A percentile compares a stretch with the other conserved stretches of the same genome.
Conservation (phyloP, 2,888 invertebrate species). For the Malachius bipustulatus region DNA sequence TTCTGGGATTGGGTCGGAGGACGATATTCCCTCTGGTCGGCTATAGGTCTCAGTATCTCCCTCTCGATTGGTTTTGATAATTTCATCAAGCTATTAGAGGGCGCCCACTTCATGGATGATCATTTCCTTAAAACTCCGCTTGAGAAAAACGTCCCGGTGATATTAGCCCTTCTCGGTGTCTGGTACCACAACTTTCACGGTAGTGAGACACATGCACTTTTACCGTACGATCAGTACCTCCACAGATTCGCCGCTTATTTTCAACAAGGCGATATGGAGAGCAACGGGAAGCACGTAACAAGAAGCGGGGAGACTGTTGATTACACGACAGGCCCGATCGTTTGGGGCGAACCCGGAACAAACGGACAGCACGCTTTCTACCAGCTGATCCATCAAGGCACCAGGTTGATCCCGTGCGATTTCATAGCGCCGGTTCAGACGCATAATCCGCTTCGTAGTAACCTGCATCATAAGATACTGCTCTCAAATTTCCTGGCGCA, state of each 20-base stretch:
- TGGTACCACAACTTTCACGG: constrained; percentile 95
- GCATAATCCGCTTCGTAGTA: constrained; percentile 72
- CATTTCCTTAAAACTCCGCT: constrained; percentile 82
- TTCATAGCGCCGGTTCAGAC: constrained; percentile 90
- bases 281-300: constrained; percentile 92
- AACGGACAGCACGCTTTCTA: constrained; percentile 99
- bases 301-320: constrained; percentile 48
- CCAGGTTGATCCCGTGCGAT: constrained; percentile 85
- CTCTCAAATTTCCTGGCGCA: constrained; percentile 96
- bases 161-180: constrained; percentile 80
- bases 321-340: constrained; percentile 65
- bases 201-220: constrained; percentile 87
- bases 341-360: constrained; percentile 98
- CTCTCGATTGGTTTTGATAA: constrained; percentile 89
- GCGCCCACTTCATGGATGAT: constrained; percentile 88
- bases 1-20: constrained; percentile 99
- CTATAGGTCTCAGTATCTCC: constrained; percentile 94
- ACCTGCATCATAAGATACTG: constrained; percentile 86
- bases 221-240: constrained; percentile 98
- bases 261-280: constrained; percentile 99
- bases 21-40: constrained; percentile 95
- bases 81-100: constrained; percentile 81
- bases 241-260: constrained; percentile 99
- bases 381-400: constrained; percentile 91
- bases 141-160: constrained; percentile 89